Conservation (phyloP, 2,888 invertebrate species). For the Atethmia centrago region DNA sequence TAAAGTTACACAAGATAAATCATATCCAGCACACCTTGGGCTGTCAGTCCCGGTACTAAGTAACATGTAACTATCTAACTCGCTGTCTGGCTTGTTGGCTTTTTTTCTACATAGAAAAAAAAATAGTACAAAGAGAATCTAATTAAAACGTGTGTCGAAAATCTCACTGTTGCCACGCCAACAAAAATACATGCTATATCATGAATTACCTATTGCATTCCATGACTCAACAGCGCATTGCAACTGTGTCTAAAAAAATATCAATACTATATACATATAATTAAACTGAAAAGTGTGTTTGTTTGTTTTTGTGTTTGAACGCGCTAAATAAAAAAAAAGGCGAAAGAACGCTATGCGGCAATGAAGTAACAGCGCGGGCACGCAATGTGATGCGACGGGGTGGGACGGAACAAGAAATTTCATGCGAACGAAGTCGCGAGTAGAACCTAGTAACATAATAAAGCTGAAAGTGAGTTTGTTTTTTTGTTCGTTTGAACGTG, state of each 20-base stretch:
- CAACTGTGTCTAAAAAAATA: not conserved
- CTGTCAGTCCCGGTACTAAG: conserved; percentile 2
- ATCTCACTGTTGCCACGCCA: not conserved
- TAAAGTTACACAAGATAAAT: not conserved
- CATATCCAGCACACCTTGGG: conserved; percentile 5
- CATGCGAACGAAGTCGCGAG: no score
- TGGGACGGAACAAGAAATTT: no score
- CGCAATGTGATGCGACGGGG: no score
- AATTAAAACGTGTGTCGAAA: conserved; percentile 1
- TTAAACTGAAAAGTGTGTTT: no score
- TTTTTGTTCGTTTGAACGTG: no score
- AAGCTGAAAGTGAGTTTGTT: no score
- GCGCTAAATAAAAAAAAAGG: no score
- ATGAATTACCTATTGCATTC: not conserved
- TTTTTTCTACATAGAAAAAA: not conserved
- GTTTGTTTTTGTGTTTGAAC: no score
- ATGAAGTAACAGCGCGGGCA: no score
- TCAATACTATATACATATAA: no score
- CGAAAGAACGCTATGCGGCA: no score
- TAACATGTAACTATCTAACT: not conserved
- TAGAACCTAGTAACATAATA: no score
- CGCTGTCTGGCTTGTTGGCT: not conserved
- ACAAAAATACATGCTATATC: not conserved
- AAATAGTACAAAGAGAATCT: not conserved
- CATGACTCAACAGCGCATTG: conserved; percentile 16